Conservation (phyloP, 1,140 invertebrate genomes). For the Drosophila paulistorum region DNA sequence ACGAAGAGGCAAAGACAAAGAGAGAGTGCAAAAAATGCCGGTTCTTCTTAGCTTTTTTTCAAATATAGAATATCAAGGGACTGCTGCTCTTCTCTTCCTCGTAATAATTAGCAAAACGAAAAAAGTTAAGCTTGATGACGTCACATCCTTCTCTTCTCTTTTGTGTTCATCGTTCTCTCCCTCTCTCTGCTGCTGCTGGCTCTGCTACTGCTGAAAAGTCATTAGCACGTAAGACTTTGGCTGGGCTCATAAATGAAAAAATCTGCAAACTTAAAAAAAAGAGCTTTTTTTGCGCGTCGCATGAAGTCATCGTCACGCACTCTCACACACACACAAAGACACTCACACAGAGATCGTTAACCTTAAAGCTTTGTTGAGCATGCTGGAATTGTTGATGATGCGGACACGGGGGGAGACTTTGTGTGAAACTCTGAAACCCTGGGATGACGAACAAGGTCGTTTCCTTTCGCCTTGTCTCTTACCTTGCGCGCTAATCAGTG, state of each 20-base stretch:
- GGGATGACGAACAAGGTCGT: constrained; percentile 76
- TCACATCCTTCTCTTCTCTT: constrained; percentile 61
- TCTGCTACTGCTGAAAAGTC: constrained; percentile 47
- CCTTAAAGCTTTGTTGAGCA: constrained; percentile 65
- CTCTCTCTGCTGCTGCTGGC: too few species aligned
- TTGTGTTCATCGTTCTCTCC: constrained; percentile 4
- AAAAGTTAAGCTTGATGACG: constrained; percentile 62
- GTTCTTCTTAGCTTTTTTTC: constrained; percentile 72
- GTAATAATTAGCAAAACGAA: constrained; percentile 48
- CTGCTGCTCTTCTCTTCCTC: constrained; percentile 24
- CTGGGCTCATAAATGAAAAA: constrained; percentile 24
- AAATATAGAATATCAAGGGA: constrained; percentile 82
- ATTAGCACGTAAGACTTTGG: constrained; percentile 58
- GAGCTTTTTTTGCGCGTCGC: constrained; percentile 46
- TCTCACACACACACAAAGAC: constrained; percentile 7
- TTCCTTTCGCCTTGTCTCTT: constrained; percentile 56
- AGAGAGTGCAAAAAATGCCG: constrained; percentile 68
- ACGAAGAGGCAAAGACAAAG: constrained; percentile 19
- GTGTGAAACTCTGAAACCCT: constrained; percentile 13
- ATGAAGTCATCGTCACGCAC: constrained; percentile 72
- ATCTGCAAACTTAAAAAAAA: constrained; percentile 35
- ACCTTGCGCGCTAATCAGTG: constrained; percentile 89
- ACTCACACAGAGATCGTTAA: constrained; percentile 78
- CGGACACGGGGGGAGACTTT: not conserved
- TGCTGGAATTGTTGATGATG: not conserved